Base-by-base conservation (phyloP, 2,797 vertebrate species). In the Spinus pinus region DNA sequence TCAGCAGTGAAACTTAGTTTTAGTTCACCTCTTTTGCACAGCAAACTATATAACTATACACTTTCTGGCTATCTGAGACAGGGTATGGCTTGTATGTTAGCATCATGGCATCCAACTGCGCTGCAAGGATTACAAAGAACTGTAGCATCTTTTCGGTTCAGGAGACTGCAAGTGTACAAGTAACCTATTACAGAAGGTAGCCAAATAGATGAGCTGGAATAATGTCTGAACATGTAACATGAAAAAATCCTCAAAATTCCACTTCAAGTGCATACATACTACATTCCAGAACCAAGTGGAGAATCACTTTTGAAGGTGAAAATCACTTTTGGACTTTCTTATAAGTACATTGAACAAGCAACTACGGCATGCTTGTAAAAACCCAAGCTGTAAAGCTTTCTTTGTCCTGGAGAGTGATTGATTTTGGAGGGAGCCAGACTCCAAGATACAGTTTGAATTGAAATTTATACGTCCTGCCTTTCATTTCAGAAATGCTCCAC, bases 401-500 rank as follows among this genome's bases (percentile, higher is more conserved):
- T 93, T 87, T 91, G 57, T 93, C 87, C 80, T 56, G 28, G 81
- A 91, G 54, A 14, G 21, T n/a, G 25, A 21, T 12, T 75, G 84
- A 83, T 81, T 89, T 93, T 31, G 69, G 62, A 60, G 39, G 54
- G 54, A 81, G 23, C 18, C 57, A 47, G 31, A 73, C 41, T 84
- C 70, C 41, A 58, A 86, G 62, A 61, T 89, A 39, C 57, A 54
- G 28, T 72, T 83, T 33, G 54, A 89, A 81, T 21, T 92, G 79
- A 94, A 94, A 86, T 69, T 58, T 78, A 7, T 73, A 51, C 42
- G 28, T 81, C 65, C 81, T 88, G 79, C 79, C 69, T 60, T 82
- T 96, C 89, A 60, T 86, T 94, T 95, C 87, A 94, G 87, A 88
- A 96, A 90, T 81, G 89, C 41, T 83, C 60, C 66, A 58, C 93